Conservation (phyloP, 2,888 invertebrate species). For the Nephrotoma flavescens region DNA sequence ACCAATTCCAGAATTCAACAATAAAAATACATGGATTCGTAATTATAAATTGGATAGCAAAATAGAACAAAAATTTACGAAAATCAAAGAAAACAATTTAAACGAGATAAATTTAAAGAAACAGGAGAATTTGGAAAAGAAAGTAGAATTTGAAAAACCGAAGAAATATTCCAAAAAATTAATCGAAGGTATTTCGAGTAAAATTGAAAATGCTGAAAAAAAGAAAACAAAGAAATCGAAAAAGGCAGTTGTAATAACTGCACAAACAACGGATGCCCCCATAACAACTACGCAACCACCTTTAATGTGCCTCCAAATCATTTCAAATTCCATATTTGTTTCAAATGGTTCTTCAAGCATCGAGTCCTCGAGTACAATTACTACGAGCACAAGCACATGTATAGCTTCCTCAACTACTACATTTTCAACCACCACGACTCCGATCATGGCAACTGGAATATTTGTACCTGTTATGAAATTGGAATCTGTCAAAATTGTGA, state of each 20-base stretch:
- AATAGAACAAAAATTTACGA: neutral
- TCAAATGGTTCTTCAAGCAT: neutral
- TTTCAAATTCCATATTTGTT: neutral
- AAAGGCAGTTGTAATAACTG: neutral
- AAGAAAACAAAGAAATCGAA: neutral
- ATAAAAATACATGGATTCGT: conserved; percentile 1
- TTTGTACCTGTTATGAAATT: conserved; percentile 1
- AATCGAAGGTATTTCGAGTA: neutral
- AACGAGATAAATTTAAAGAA: neutral
- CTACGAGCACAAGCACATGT: neutral
- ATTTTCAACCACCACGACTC: neutral
- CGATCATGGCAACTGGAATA: conserved; percentile 5
- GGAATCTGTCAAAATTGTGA: neutral
- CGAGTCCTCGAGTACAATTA: neutral
- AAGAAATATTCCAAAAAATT: conserved; percentile 10
- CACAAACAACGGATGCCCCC: neutral
- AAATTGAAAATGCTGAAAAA: neutral
- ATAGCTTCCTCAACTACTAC: neutral
- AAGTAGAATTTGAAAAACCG: conserved; percentile 7
- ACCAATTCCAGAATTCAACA: conserved; percentile 12
- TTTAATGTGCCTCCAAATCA: conserved; percentile 1
- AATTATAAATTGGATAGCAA: neutral
- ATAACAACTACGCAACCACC: neutral
- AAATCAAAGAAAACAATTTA: conserved; percentile 7
- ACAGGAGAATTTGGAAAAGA: neutral